A percentile compares a stretch with the other conserved stretches of the same genome.
phyloP scores from a whole-genome alignment of 2,797 vertebrate species.

The Coranthus polyacanthus region DNA sequence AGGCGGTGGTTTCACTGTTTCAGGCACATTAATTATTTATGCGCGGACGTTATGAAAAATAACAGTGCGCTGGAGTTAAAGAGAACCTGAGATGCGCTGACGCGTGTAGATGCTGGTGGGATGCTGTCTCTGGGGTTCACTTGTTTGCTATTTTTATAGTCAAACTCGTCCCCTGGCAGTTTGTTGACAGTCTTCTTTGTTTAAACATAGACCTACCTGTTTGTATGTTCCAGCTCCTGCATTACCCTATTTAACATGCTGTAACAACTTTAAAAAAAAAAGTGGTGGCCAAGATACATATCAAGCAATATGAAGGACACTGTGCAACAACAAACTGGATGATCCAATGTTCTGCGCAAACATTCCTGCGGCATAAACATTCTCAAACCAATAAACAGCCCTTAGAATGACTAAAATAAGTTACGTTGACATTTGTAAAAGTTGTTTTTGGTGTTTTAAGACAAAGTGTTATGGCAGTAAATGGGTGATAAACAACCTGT shows the following conservation, averaged over 20 bases:
- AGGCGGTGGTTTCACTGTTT: constrained; percentile 79
- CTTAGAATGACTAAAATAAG: not conserved
- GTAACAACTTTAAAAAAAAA: no score
- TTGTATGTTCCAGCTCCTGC: not conserved
- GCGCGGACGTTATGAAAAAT: constrained; percentile 79
- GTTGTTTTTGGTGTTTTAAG: not conserved
- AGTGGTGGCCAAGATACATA: no score
- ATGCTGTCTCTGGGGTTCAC: not conserved
- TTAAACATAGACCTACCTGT: not conserved
- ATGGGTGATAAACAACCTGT: constrained; percentile 3
- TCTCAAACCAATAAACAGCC: not conserved
- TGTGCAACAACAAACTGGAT: not conserved
- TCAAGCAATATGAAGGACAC: no score
- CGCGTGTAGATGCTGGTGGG: constrained; percentile 30
- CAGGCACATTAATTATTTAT: constrained; percentile 85
- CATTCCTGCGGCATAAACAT: not conserved
- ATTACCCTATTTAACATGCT: not conserved
- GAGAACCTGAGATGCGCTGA: constrained; percentile 50
- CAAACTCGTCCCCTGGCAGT: not conserved
- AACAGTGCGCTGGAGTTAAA: constrained; percentile 55
- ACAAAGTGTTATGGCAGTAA: constrained; percentile 8
- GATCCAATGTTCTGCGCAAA: not conserved
- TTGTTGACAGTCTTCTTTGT: no score
- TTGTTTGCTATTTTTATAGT: not conserved
- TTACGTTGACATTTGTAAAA: not conserved